phyloP scores from a whole-genome alignment of 2,113 vertebrate species.

The Taurulus bubalis region DNA sequence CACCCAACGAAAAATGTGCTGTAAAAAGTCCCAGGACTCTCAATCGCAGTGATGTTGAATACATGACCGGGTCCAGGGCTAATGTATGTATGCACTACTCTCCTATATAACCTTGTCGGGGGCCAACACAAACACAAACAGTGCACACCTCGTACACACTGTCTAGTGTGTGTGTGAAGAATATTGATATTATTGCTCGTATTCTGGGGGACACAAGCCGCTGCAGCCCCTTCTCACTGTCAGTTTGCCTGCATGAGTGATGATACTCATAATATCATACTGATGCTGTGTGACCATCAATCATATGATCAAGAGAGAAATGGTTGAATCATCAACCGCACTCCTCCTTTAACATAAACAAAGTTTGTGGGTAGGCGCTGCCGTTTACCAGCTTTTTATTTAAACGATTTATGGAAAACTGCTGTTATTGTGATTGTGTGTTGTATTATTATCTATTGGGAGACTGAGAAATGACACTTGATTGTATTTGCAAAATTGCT shows the following conservation, averaged over 20 bases:
- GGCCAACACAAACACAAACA: constrained; percentile 18
- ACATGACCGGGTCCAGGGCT: constrained; percentile 43
- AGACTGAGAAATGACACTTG: neutral
- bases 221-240: constrained; percentile 48
- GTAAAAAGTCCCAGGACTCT: constrained; percentile 58
- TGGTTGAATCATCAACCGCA: constrained; percentile 45
- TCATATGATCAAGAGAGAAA: constrained; percentile 62
- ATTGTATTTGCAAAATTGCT: neutral
- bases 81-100: constrained; percentile 35
- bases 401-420: neutral
- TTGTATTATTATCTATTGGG: neutral
- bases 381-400: constrained; percentile 15
- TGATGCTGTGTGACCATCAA: constrained; percentile 62
- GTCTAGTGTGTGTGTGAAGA: constrained; percentile 14
- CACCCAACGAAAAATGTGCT: constrained; percentile 45
- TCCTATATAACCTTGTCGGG: constrained; percentile 57
- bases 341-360: neutral
- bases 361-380: neutral
- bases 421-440: neutral
- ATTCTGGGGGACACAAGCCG: constrained; percentile 33
- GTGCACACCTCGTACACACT: neutral
- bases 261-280: constrained; percentile 65
- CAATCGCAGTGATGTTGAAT: constrained; percentile 48
- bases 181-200: constrained; percentile 46
- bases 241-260: constrained; percentile 63